Base-by-base conservation (phyloP, 2,888 invertebrate genomes). In the Trichopoda pennipes region DNA sequence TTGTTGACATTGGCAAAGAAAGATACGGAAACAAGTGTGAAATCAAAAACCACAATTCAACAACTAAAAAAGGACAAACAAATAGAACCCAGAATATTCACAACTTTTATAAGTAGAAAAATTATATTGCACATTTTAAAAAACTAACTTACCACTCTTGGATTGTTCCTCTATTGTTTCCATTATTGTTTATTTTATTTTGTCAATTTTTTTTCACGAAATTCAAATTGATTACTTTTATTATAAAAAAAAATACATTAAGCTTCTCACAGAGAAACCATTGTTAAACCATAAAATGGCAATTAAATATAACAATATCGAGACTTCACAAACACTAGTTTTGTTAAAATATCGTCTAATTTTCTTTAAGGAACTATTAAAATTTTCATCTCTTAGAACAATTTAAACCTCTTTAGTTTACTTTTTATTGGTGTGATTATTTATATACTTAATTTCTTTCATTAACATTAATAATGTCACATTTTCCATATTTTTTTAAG, bases 131-230 rank as follows among this genome's bases (percentile, higher is more conserved):
- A 51, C 12, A 28, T 23, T n/a, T 38, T 19, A 63, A 21, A 49
- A 16, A 28, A 51, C n/a, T 9, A 56, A 86, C 89, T 88, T 86
- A 90, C 90, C 90, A 86, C 87, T 85, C 82, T 89, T 90, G 16
- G 89, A 88, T 84, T 89, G 89, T 76, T 90, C 90, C 72, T 90
- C 90, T 63, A 90, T 90, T 12, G 89, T 90, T 84, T 90, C 90
- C 90, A 90, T 90, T 77, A 35, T 84, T 32, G 19, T 12, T 28
- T 28, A 28, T 28, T 2, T 28, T 28, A 28, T 6, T 28, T 28
- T 28, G 28, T 17, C 49, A 66, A 21, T 58, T 58, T 12, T 12
- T 38, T 10, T 12, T 23, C 55, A 68, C 35, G 42, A 66, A 61
- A 9, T 60, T 60, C 38, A 3, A 42, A 42, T 17, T 73, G 19